Base-by-base conservation (phyloP, 1,140 invertebrate genomes). In the Drosophila mauritiana region DNA sequence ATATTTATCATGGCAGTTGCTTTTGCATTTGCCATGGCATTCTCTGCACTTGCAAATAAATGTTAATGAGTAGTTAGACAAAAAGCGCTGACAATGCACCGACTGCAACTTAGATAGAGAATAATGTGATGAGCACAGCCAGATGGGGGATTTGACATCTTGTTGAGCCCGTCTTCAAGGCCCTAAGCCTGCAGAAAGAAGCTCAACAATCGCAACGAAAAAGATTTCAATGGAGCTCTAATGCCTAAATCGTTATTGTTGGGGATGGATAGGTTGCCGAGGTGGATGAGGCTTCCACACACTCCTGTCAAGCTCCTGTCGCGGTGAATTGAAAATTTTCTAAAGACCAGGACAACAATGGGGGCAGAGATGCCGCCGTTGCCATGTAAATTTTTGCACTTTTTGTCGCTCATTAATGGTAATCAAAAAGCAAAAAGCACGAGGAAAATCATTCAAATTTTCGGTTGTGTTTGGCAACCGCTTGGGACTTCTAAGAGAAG, bases 11-110 rank as follows among this genome's bases (percentile, higher is more conserved):
- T 86, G 84, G 79, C 83, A 86, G 83, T 86, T 86, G 83, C 84
- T 63, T 73, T 68, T 69, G 74, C 83, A 82, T 76, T 86, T 74
- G 62, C 54, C 72, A 75, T 61, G 27, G 73, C 73, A 77, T 77
- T 85, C 78, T 73, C 65, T 75, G 83, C 84, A 86, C 83, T 88
- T 83, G 83, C 79, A 86, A 86, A 89, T 86, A 86, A 86, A 86
- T 86, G 83, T 86, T 86, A 86, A 86, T 86, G 83, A 86, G 84
- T 88, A 86, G 83, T 86, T 86, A 81, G 80, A 86, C 83, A 86
- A 86, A 77, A 88, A 49, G 55, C 56, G 79, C 83, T 86, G 79
- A 86, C 83, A 86, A 86, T 88, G 83, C 83, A 64, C 51, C 64
- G 58, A 78, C 61, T 84, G 73, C 67, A 61, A 67, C 58, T 63